Conservation (phyloP, 2,113 vertebrate genomes). For the Halcyon senegalensis region DNA sequence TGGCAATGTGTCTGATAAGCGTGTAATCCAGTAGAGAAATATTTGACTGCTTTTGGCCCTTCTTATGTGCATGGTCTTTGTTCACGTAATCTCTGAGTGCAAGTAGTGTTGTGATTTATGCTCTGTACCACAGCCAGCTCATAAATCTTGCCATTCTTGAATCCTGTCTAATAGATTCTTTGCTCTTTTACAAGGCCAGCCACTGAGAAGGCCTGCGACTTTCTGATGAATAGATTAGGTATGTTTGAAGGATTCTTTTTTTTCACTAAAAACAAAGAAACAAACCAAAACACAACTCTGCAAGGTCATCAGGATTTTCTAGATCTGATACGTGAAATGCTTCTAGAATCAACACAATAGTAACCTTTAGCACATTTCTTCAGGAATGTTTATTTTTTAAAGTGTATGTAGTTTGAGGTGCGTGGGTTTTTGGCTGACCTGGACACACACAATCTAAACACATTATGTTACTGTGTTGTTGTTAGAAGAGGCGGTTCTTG, state of each 20-base stretch:
- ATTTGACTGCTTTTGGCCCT: background rate
- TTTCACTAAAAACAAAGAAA: background rate
- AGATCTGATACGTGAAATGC: rapidly evolving
- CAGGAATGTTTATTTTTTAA: background rate
- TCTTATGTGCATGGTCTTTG: rapidly evolving
- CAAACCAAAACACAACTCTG: background rate
- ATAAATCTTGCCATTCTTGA: background rate
- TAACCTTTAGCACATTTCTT: background rate
- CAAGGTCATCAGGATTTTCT: background rate
- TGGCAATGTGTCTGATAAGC: background rate
- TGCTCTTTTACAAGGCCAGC: background rate
- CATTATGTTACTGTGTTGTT: background rate
- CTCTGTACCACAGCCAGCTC: background rate
- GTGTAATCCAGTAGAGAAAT: background rate
- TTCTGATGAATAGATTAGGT: background rate
- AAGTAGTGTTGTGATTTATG: background rate
- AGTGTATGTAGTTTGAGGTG: background rate
- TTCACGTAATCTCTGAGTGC: background rate
- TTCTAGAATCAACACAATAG: background rate
- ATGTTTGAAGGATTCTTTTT: background rate
- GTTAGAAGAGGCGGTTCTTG: background rate
- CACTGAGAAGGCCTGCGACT: background rate
- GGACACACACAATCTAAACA: background rate
- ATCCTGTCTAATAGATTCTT: background rate
- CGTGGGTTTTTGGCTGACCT: background rate